A percentile compares a stretch with the other conserved stretches of the same genome.
phyloP scores from a whole-genome alignment of 2,888 invertebrate genomes.

The Augochlorella aurata region DNA sequence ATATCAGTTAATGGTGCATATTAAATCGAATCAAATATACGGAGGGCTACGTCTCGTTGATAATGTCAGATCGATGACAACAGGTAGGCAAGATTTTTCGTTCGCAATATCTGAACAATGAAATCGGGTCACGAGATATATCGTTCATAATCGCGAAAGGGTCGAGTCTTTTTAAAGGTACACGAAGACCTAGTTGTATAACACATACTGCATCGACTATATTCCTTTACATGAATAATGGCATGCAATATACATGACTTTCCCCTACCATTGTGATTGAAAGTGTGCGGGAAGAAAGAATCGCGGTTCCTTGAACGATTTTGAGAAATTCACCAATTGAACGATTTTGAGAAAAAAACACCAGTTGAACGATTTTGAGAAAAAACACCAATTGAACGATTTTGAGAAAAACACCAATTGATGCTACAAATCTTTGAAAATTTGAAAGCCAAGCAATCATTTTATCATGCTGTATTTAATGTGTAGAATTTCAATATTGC shows the following conservation, averaged over 20 bases:
- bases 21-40: not conserved
- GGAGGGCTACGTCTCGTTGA: not conserved
- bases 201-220: not conserved
- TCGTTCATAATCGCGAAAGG: slow-evolving; percentile 5
- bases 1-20: not conserved
- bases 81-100: not conserved
- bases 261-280: not conserved
- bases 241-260: not conserved
- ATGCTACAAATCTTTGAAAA: not conserved
- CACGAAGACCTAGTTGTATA: not conserved
- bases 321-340: not conserved
- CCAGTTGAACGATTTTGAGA: too few relatives aligned
- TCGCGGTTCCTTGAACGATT: not conserved
- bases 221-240: slow-evolving; percentile 2
- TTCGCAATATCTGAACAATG: not conserved
- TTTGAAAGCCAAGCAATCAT: not conserved
- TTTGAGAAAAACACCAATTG: too few relatives aligned
- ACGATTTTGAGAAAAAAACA: too few relatives aligned
- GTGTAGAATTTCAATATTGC: not conserved
- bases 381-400: too few relatives aligned
- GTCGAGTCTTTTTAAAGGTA: slow-evolving; percentile 5
- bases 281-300: not conserved
- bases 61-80: slow-evolving; percentile 1
- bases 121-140: slow-evolving; percentile 15
- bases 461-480: not conserved